These are phyloP conservation scores for Eupeodes luniger DNA, from an alignment of 2,888 invertebrate genomes.

Conservation along the genomic window DNA sequence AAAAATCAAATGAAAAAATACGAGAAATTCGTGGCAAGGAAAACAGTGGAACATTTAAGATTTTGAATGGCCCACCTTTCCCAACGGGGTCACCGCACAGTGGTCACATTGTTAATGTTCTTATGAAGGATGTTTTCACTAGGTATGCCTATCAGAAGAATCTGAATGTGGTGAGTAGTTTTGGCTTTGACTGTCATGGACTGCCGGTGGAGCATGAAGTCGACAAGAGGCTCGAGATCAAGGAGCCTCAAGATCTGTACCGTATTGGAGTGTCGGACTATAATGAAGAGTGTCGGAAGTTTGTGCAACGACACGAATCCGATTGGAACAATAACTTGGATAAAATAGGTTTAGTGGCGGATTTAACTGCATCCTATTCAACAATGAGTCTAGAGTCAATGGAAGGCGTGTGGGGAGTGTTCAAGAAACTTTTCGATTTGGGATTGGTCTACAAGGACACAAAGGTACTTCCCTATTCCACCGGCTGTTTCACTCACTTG, in stretches of 20 bases:
- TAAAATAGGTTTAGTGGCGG: conserved; percentile 97
- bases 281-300: conserved; percentile 96
- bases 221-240: conserved; percentile 93
- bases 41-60: conserved; percentile 88
- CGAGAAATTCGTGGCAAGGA: conserved; percentile 86
- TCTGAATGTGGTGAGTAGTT: conserved; percentile 92
- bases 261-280: conserved; percentile 97
- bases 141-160: conserved; percentile 96
- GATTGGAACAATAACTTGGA: conserved; percentile 94
- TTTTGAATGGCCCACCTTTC: conserved; percentile 99
- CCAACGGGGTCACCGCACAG: conserved; percentile 98
- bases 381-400: conserved; percentile 98
- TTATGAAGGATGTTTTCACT: conserved; percentile 97
- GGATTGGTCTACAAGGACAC: conserved; percentile 97
- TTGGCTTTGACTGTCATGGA: conserved; percentile 99
- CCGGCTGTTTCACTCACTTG: conserved; percentile 96
- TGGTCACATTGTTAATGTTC: conserved; percentile 97
- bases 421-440: conserved; percentile 95
- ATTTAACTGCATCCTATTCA: conserved; percentile 98
- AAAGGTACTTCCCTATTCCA: conserved; percentile 99
- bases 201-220: conserved; percentile 96
- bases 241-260: conserved; percentile 96
- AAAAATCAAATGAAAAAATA: conserved; percentile 93
- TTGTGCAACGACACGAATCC: conserved; percentile 95
- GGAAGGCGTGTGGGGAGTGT: conserved; percentile 99